Evolutionary conservation across 2,113 vertebrate genomes (phyloP).

Genomic region (Takifugu bimaculatus): DNA sequence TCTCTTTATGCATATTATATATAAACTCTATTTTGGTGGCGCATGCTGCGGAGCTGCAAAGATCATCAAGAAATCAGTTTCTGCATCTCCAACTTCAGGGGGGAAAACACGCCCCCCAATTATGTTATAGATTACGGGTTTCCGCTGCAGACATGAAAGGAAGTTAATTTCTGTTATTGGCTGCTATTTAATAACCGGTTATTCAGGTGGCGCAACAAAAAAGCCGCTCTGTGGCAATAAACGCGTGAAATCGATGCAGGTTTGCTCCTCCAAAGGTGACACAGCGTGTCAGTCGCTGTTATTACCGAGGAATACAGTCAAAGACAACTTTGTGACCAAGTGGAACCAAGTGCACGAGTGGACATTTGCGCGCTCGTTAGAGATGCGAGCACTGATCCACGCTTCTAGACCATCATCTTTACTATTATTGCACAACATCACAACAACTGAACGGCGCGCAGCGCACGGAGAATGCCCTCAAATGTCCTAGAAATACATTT

Average conservation of each 20-base stretch:
- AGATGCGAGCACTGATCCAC: constrained; percentile 8
- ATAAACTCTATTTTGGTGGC: no score
- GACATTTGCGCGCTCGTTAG: constrained; percentile 10
- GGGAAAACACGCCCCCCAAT: not conserved
- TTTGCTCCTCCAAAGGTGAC: not conserved
- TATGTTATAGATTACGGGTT: not conserved
- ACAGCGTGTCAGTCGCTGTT: constrained; percentile 17
- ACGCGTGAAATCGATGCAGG: constrained; percentile 32
- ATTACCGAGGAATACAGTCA: not conserved
- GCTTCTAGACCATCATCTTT: constrained; percentile 1
- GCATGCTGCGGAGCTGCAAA: no score
- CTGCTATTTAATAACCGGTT: constrained; percentile 3
- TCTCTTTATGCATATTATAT: no score
- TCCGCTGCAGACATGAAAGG: not conserved
- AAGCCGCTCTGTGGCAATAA: constrained; percentile 19
- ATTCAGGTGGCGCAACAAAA: not conserved
- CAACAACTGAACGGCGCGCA: constrained; percentile 2
- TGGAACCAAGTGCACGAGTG: constrained; percentile 15
- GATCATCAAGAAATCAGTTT: no score
- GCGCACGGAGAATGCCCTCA: constrained; percentile 10
- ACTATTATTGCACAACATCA: not conserved
- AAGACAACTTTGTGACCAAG: constrained; percentile 34
- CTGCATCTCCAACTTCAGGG: not conserved
- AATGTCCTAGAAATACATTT: constrained; percentile 9
- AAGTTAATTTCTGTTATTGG: constrained; percentile 6